Evolutionary conservation across 2,797 vertebrate species (phyloP), one percentile per base, ranked within the genome.

Genomic region (Siniperca undulata): DNA sequence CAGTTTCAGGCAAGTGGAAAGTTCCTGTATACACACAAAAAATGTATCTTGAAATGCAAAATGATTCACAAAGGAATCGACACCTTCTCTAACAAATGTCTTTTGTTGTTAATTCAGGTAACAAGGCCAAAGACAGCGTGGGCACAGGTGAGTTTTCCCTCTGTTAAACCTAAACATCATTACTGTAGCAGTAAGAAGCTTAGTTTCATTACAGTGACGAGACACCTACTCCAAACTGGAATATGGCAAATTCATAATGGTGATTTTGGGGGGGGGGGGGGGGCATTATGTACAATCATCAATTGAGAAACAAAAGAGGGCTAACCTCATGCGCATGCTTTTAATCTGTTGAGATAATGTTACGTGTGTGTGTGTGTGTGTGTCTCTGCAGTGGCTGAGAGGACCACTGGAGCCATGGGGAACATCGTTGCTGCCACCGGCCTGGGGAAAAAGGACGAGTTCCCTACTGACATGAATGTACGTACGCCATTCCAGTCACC

Each of bases 381-480:
- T 71, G 44, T 86, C 0, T 68, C 30, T 70, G n/a, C 86, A 98
- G 98, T 99, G 96, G 98, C 99, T 79, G 98, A 99, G 96, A 99
- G 97, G 93, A 99, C 98, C 42, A 98, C 97, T 0, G 99, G 98
- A 68, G 99, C 98, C 0, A 96, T 98, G 1, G 99, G 97, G 75
- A 99, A 99, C 93, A 99, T 99, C 0, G 98, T 96, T 0, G 98
- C 98, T 0, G 99, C 98, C 90, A 99, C 98, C 0, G 99, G 99
- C 59, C 95, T 99, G 90, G 96, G 95, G 94, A 99, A 99, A 93
- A 99, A 97, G 90, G 98, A 99, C 55, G 98, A 99, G 58, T 99
- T 99, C 92, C 98, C 98, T 17, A 74, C 96, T 3, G 97, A 99
- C 91, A 94, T 99, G 93, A 99, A 99, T 88, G 98, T 99, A 95